Conservation (phyloP, 2,888 invertebrate genomes). For the Eupithecia dodoneata region DNA sequence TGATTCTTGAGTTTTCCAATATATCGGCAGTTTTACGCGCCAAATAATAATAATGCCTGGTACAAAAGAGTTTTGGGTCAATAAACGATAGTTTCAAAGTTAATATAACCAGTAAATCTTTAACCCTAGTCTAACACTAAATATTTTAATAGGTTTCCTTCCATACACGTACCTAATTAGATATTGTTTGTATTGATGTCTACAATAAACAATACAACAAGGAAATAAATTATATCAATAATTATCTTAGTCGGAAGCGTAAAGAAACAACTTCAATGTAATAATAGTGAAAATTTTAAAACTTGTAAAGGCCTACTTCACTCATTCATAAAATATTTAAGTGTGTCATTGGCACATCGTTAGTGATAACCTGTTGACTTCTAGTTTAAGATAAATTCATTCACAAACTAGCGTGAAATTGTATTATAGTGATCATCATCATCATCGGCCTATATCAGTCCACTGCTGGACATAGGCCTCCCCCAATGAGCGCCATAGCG, state of each 20-base stretch:
- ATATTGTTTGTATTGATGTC: neutral
- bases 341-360: conserved; percentile 8
- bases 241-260: neutral
- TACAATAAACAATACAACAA: neutral
- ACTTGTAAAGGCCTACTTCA: neutral
- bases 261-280: neutral
- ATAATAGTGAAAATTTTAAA: neutral
- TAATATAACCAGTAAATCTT: neutral
- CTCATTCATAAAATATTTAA: conserved; percentile 36
- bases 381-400: conserved; percentile 45
- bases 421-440: conserved; percentile 18
- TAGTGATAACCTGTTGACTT: conserved; percentile 45
- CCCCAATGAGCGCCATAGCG: too few species aligned
- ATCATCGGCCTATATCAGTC: too few species aligned
- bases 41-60: too few species aligned
- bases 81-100: too few species aligned
- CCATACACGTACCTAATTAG: neutral
- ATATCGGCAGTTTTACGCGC: too few species aligned
- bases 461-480: too few species aligned
- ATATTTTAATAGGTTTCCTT: neutral
- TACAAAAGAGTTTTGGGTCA: too few species aligned
- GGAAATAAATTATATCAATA: neutral
- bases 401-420: conserved; percentile 45
- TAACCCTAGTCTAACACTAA: neutral
- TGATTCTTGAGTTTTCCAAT: too few species aligned